A percentile compares a stretch with the other conserved stretches of the same genome.
These are phyloP conservation scores for Rotaria magnacalcarata DNA, from an alignment of 2,888 invertebrate genomes.

Conservation along the genomic window DNA sequence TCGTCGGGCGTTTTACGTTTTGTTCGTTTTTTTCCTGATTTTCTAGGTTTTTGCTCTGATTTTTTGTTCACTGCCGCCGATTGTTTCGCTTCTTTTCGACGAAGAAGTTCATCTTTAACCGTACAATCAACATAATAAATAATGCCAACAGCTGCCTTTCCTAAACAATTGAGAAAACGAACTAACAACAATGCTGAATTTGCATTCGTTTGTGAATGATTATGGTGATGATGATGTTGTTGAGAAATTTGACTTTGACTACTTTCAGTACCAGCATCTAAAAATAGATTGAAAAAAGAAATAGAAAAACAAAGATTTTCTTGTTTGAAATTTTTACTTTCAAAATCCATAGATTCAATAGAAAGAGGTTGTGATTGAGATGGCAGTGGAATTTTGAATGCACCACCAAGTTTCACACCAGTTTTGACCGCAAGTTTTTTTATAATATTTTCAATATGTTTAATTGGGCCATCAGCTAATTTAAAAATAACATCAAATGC, in stretches of 20 bases:
- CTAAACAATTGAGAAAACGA: constrained; percentile 19
- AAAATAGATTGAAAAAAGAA: background rate
- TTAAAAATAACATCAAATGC: constrained; percentile 66
- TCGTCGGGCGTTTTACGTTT: constrained; percentile 12
- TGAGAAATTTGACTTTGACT: constrained; percentile 1
- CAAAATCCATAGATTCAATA: background rate
- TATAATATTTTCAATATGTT: constrained; percentile 55
- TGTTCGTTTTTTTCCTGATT: constrained; percentile 6
- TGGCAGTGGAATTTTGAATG: background rate
- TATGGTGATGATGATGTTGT: background rate
- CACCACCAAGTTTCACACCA: background rate
- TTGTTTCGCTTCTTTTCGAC: constrained; percentile 26
- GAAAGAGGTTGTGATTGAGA: background rate
- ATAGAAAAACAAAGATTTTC: too few species aligned
- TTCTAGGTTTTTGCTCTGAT: background rate
- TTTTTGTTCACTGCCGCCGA: background rate
- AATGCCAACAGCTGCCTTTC: constrained; percentile 22
- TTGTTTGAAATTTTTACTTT: background rate
- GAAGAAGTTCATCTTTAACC: constrained; percentile 11
- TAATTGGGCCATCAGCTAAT: constrained; percentile 66
- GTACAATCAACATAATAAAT: constrained; percentile 32
- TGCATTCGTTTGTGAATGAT: background rate
- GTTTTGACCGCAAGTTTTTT: constrained; percentile 49
- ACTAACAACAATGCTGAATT: constrained; percentile 13
- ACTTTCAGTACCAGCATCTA: background rate